Percentiles rank a stretch among this genome's conserved stretches.
phyloP scores from a whole-genome alignment of 2,797 vertebrate species.

The Ibycter americanus region DNA sequence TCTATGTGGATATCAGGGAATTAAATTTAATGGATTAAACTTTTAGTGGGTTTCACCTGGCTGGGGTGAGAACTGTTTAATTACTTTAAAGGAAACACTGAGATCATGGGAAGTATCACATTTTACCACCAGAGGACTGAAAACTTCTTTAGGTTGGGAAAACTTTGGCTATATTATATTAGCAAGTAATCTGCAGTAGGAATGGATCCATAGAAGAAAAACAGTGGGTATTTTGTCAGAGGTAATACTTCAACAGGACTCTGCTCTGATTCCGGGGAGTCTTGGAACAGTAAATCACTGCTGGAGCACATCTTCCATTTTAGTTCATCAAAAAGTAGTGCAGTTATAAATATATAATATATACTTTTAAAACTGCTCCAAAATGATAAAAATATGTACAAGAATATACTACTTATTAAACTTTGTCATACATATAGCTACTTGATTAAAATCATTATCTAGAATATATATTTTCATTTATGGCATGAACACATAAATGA shows the following conservation, averaged over 20 bases:
- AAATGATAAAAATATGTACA: background rate
- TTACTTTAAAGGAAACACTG: background rate
- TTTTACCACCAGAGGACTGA: background rate
- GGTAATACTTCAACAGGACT: background rate
- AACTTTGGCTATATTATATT: background rate
- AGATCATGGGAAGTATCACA: background rate
- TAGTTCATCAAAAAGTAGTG: background rate
- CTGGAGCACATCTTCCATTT: background rate
- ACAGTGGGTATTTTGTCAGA: background rate
- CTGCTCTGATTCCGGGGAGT: background rate
- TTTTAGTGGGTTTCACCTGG: background rate
- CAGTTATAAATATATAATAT: background rate
- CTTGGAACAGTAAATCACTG: background rate
- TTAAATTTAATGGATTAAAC: background rate
- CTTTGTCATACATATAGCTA: background rate
- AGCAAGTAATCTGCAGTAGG: background rate
- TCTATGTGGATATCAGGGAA: background rate
- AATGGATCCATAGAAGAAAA: background rate
- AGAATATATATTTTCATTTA: background rate
- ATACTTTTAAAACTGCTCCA: background rate
- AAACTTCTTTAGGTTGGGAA: background rate
- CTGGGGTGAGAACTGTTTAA: background rate
- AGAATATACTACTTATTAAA: background rate
- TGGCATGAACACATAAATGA: background rate
- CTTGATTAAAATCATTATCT: background rate